phyloP scores from a whole-genome alignment of 2,113 vertebrate genomes.

The Boulengeromyrus knoepffleri region DNA sequence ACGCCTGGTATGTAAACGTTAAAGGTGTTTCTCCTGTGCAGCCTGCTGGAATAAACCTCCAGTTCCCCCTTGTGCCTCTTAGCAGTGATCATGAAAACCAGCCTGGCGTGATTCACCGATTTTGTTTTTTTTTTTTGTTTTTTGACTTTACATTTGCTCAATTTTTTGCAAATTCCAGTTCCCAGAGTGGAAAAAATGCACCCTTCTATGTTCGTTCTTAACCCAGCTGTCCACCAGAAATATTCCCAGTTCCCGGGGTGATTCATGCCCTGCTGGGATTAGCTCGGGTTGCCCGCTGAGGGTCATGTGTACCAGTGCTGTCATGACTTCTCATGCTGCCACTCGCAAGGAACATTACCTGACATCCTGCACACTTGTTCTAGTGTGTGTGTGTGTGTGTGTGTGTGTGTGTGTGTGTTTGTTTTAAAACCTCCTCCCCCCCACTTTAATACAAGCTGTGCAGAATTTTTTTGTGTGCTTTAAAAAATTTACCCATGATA shows the following conservation, averaged over 20 bases:
- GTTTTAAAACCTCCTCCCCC: neutral
- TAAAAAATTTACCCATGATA: too few relatives aligned
- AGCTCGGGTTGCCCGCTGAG: neutral
- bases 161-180: conserved; percentile 14
- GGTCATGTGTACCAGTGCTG: neutral
- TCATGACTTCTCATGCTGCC: neutral
- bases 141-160: neutral
- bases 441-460: neutral
- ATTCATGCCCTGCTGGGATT: neutral
- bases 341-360: neutral
- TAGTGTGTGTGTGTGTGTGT: too few relatives aligned
- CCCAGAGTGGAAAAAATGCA: conserved; percentile 11
- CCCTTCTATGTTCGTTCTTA: neutral
- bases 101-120: conserved; percentile 13
- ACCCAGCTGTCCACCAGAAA: neutral
- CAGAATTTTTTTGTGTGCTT: too few relatives aligned
- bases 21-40: conserved; percentile 27
- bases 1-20: conserved; percentile 32
- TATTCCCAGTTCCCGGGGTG: neutral
- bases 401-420: too few relatives aligned
- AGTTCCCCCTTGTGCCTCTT: conserved; percentile 23
- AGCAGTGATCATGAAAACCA: conserved; percentile 25
- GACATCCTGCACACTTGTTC: neutral
- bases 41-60: conserved; percentile 26
- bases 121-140: conserved; percentile 6